Conservation (phyloP, 2,113 vertebrate species). For the Numida meleagris region DNA sequence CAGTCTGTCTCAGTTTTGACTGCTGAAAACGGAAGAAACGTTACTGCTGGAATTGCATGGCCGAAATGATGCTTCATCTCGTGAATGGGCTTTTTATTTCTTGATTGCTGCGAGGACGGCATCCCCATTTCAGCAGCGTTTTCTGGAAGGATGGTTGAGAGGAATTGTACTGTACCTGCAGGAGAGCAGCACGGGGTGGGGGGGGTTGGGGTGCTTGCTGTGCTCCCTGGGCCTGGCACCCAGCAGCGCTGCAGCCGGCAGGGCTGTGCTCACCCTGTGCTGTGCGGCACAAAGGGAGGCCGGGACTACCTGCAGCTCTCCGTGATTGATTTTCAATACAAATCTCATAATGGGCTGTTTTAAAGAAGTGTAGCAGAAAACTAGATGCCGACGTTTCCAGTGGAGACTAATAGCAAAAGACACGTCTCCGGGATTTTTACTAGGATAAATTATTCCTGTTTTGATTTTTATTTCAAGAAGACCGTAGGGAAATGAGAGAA, state of each 20-base stretch:
- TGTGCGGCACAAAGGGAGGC: neutral
- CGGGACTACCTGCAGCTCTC: conserved; percentile 33
- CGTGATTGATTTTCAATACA: neutral
- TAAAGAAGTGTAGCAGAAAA: neutral
- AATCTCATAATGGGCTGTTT: neutral
- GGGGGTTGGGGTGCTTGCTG: too few relatives aligned
- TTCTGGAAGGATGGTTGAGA: neutral
- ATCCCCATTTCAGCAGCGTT: fast-evolving
- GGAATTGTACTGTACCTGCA: neutral
- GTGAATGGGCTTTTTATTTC: neutral
- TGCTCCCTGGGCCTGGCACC: neutral
- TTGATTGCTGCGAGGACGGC: neutral
- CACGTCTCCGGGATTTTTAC: neutral
- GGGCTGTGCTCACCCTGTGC: neutral
- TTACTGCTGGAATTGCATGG: neutral
- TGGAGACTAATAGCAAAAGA: neutral
- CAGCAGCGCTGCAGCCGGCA: neutral
- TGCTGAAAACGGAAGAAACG: conserved; percentile 31
- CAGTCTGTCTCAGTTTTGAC: conserved; percentile 12
- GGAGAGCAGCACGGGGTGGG: fast-evolving
- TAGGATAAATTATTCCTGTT: neutral
- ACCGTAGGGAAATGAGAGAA: neutral
- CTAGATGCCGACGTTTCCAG: neutral
- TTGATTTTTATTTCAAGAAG: neutral
- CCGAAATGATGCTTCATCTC: neutral